phyloP scores from a whole-genome alignment of 2,888 invertebrate species.

The Seladonia tumulorum region DNA sequence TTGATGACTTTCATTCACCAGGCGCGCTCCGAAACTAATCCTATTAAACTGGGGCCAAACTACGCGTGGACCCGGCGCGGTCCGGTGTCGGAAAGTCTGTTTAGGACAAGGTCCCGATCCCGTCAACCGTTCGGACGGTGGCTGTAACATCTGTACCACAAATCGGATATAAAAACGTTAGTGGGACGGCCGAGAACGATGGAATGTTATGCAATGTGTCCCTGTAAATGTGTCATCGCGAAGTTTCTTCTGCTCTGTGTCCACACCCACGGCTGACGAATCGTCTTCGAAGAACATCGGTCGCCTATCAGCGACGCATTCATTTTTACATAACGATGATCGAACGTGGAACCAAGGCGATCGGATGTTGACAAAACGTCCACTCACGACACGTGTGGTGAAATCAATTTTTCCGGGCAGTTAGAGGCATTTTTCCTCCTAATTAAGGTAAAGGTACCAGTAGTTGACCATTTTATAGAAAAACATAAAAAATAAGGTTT shows the following conservation, averaged over 20 bases:
- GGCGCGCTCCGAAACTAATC: neutral
- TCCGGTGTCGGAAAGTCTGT: neutral
- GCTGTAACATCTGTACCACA: conserved; percentile 15
- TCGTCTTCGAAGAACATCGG: conserved; percentile 17
- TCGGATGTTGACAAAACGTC: neutral
- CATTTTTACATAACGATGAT: conserved; percentile 31
- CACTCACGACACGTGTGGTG: neutral
- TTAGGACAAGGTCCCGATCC: neutral
- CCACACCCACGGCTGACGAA: conserved; percentile 28
- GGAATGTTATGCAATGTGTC: conserved; percentile 32
- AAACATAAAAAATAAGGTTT: too few relatives aligned
- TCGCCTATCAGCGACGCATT: conserved; percentile 25
- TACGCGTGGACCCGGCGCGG: neutral
- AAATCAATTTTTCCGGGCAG: neutral
- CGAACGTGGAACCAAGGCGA: neutral
- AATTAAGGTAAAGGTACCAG: too few relatives aligned
- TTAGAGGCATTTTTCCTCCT: too few relatives aligned
- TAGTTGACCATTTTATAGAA: too few relatives aligned
- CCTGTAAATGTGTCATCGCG: conserved; percentile 22
- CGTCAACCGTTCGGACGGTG: neutral
- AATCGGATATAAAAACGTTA: conserved; percentile 20
- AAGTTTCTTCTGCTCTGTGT: neutral
- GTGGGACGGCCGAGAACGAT: neutral
- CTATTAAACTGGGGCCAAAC: conserved; percentile 20
- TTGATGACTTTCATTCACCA: neutral